phyloP scores from a whole-genome alignment of 2,113 vertebrate species.

The Lathamus discolor region DNA sequence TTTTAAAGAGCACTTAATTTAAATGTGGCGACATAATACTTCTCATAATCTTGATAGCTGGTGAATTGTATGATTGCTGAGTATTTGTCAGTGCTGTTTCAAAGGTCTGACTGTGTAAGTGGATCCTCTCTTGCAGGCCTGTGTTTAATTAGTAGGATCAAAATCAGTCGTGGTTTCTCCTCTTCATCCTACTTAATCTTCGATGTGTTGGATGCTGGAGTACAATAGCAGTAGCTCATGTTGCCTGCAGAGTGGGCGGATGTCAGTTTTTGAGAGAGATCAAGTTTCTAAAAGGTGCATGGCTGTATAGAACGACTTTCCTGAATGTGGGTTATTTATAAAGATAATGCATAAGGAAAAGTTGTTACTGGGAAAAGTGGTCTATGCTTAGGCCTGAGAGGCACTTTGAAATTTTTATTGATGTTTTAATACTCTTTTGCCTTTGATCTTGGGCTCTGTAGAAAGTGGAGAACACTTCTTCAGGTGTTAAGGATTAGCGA shows the following conservation, averaged over 20 bases:
- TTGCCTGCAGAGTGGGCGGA: not conserved
- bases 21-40: not conserved
- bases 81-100: not conserved
- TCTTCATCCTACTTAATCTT: rapidly evolving
- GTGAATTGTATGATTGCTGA: not conserved
- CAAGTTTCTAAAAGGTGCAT: not conserved
- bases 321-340: not conserved
- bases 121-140: not conserved
- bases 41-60: not conserved
- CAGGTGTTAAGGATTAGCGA: not conserved
- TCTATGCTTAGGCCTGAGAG: not conserved
- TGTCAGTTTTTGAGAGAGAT: not conserved
- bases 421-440: not conserved
- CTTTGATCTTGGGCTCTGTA: not conserved
- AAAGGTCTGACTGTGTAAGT: not conserved
- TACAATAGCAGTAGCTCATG: not conserved
- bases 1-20: not conserved
- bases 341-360: not conserved
- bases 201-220: not conserved
- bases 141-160: not conserved
- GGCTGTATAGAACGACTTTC: not conserved
- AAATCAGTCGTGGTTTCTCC: not conserved
- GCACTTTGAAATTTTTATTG: not conserved
- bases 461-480: not conserved
- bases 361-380: not conserved